Base-by-base conservation (phyloP, 2,113 vertebrate genomes). In the Melospiza melodia region DNA sequence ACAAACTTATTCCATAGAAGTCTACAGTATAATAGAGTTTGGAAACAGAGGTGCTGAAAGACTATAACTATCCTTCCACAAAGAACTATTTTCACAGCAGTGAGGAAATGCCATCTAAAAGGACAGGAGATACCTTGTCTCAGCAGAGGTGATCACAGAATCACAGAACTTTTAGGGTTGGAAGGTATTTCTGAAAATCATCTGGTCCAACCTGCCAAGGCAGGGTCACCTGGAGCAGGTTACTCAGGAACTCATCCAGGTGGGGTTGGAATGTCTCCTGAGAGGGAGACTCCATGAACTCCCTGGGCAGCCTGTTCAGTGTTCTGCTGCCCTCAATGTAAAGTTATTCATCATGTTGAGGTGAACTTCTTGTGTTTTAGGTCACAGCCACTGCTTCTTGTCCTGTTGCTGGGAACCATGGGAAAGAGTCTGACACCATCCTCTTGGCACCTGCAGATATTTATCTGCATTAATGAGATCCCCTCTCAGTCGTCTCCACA, bases 321-420 rank as follows among this genome's bases (percentile, higher is more conserved):
- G 46, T 22, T 71, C 28, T 71, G 19, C 23, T 4, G 3, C 8
- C 15, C 39, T 71, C 39, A 71, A 7, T 19, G 11, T 2, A 46
- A 69, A 44, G 28, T 24, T 69, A 12, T 24, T 78, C 19, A 20
- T 48, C n/a, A 0, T 20, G 14, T 16, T 71, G 39, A 54, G 33
- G 48, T 39, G 5, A 12, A 46, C 8, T 54, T 68, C 43, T 33
- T 3, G 6, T 39, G 19, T 33, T 78, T 62, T 54, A 54, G 12
- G 2, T 69, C 20, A 39, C 5, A 12, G 28, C 8, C n/a, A 24
- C 5, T 28, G 19, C 10, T 62, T 19, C 33, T 54, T 1, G 0
- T 46, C 23, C 28, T 28, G 24, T 35, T 28, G 6, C 30, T 59
- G 28, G 39, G 39, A 37, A 28, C 15, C 22, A 69, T 1, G 0